These are phyloP conservation scores for Neogobius melanostomus DNA, from an alignment of 2,113 vertebrate genomes.

Conservation along the genomic window DNA sequence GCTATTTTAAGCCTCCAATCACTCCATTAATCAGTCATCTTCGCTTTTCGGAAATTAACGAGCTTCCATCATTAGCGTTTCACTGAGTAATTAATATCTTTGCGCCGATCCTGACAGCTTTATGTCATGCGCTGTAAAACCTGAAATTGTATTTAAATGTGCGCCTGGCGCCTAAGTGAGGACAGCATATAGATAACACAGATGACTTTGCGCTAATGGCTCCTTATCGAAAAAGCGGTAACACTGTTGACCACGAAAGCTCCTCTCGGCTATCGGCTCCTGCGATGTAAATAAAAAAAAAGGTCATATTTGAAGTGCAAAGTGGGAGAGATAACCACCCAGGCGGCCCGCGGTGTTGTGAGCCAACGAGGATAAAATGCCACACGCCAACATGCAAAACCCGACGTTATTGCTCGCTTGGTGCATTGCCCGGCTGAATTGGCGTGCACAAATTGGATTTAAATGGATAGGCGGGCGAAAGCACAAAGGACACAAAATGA, in stretches of 20 bases:
- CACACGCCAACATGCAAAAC: conserved; percentile 9
- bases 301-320: conserved; percentile 1
- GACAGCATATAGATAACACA: conserved; percentile 1
- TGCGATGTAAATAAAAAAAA: conserved; percentile 8
- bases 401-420: neutral
- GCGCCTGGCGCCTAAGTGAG: neutral
- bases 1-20: conserved; percentile 19
- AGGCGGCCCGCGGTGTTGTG: neutral
- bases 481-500: conserved; percentile 7
- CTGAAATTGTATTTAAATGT: conserved; percentile 55
- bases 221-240: neutral
- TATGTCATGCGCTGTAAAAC: conserved; percentile 64
- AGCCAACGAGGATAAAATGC: conserved; percentile 6
- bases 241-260: neutral
- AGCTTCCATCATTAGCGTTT: conserved; percentile 61
- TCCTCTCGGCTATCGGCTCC: neutral
- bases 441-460: conserved; percentile 1
- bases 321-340: conserved; percentile 3
- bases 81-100: conserved; percentile 66
- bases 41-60: conserved; percentile 58
- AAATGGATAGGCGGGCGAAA: conserved; percentile 8
- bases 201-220: conserved; percentile 36
- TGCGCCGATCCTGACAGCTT: conserved; percentile 60
- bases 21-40: conserved; percentile 49
- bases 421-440: conserved; percentile 8